Base-by-base conservation (phyloP, 2,888 invertebrate genomes). In the Mechanitis messenoides region DNA sequence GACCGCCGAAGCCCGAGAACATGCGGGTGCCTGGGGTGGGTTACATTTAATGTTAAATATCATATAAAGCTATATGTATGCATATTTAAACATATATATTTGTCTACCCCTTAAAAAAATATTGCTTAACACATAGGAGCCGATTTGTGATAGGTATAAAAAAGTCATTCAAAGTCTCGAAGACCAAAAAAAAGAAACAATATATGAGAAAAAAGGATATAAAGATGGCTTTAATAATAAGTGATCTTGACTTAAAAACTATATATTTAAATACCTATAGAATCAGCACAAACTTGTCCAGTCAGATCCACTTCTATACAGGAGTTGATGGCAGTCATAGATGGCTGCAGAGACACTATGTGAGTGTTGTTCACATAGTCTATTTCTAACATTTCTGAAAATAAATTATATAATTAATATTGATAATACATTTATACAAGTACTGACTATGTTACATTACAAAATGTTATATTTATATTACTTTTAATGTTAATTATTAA, bases 321-420 rank as follows among this genome's bases (percentile, higher is more conserved):
- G 0, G 98, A 98, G 88, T 98, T 98, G 77, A 98, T 98, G 62
- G 98, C 98, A 0, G 98, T 98, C 95, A 98, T 98, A 71, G 92
- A 92, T 0, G 98, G 97, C 83, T 96, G 96, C 74, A 93, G 92
- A 0, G 95, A 93, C 59, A 98, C 93, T 62, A 97, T 89, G 71
- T 93, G 92, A 0, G 95, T 95, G 79, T 94, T 95, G 87, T 98
- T 98, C 20, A 97, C 96, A 78, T 97, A 97, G 79, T 96, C 94
- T 2, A 97, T 95, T 73, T 93, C 93, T 83, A 95, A 87, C 97
- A 98, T 97, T 86, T 97, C 97, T 94, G 91, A 54, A 83, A 72
- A 42, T 50, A 46, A 3, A 28, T 45, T 35, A 11, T 47, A 33
- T 35, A 45, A 20, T 20, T 56, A 12, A 28, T 5, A 38, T 33